phyloP scores from a whole-genome alignment of 2,888 invertebrate genomes.

The Ichneumoninae sp. region DNA sequence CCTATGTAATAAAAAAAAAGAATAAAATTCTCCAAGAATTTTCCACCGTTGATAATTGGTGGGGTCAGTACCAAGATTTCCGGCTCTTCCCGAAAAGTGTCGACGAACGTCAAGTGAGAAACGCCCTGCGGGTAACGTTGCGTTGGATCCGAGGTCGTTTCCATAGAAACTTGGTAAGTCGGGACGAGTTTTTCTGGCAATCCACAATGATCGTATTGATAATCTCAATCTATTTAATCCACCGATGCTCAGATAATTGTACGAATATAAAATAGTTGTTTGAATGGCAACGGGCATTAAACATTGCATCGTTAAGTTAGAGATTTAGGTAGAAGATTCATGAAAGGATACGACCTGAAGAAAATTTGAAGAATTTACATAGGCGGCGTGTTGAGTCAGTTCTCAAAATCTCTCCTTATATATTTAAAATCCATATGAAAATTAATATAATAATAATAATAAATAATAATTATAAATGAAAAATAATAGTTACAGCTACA shows the following conservation, averaged over 20 bases:
- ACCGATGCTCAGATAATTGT: neutral
- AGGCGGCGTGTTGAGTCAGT: neutral
- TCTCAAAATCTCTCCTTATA: no score
- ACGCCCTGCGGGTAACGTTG: neutral
- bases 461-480: no score
- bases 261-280: neutral
- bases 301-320: constrained; percentile 30
- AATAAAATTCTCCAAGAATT: no score
- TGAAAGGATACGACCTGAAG: constrained; percentile 4
- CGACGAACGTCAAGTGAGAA: constrained; percentile 1
- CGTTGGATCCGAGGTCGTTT: constrained; percentile 53
- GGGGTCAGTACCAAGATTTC: neutral
- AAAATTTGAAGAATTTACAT: constrained; percentile 61
- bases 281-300: neutral
- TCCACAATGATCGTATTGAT: neutral
- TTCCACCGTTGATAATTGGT: no score
- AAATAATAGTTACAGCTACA: neutral
- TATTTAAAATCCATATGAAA: no score
- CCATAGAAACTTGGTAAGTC: constrained; percentile 57
- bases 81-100: neutral
- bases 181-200: constrained; percentile 18
- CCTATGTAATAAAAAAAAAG: neutral
- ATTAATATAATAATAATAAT: no score
- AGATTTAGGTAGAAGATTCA: neutral
- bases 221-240: neutral